Conservation (phyloP, 2,797 vertebrate species). For the Benthosema pterotum region DNA sequence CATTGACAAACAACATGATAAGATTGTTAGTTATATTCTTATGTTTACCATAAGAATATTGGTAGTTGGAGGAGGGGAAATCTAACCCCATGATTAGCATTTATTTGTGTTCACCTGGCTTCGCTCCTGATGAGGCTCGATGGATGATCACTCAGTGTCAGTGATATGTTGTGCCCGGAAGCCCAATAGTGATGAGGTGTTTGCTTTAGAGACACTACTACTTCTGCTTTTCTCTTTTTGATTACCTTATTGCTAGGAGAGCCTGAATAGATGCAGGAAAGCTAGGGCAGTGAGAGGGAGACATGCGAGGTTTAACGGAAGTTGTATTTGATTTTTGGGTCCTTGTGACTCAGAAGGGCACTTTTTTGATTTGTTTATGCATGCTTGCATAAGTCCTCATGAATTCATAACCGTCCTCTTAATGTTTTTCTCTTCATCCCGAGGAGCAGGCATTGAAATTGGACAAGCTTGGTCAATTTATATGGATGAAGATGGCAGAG, state of each 20-base stretch:
- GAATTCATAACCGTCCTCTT: conserved; percentile 62
- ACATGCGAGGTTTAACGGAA: background rate
- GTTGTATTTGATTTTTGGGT: too few species aligned
- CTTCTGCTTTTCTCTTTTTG: background rate
- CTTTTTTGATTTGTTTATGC: conserved; percentile 63
- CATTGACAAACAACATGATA: conserved; percentile 36
- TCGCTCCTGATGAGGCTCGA: conserved; percentile 13
- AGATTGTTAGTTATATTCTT: conserved; percentile 41
- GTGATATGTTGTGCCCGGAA: conserved; percentile 38
- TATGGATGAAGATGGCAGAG: conserved; percentile 49
- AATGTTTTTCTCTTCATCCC: conserved; percentile 34
- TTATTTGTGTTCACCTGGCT: conserved; percentile 35
- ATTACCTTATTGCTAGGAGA: too few species aligned
- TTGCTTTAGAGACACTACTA: conserved; percentile 57
- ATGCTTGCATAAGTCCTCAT: conserved; percentile 65
- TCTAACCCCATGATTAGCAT: conserved; percentile 35
- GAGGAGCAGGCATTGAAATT: conserved; percentile 57
- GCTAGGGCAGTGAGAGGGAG: too few species aligned
- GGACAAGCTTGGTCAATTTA: conserved; percentile 41
- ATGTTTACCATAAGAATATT: conserved; percentile 11
- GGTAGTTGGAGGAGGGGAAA: background rate
- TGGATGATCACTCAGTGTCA: conserved; percentile 31
- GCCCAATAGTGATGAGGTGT: conserved; percentile 65
- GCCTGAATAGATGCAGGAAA: too few species aligned
- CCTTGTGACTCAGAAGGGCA: too few species aligned